Evolutionary conservation across 2,888 invertebrate genomes (phyloP).

Genomic region (Chalcosyrphus nemorum): DNA sequence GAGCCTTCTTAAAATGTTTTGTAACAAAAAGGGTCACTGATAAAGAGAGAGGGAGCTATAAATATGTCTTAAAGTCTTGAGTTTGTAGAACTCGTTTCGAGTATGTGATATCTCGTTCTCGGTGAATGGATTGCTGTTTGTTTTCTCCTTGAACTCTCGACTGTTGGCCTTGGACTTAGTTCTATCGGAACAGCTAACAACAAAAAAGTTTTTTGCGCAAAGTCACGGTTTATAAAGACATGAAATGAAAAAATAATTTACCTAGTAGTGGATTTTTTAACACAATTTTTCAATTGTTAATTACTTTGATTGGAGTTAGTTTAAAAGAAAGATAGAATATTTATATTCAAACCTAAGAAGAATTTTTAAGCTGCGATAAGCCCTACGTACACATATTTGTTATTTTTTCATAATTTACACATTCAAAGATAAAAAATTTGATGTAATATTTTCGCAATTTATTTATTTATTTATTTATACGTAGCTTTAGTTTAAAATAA

Average conservation of each 20-base stretch:
- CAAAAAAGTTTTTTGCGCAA: neutral
- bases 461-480: too few species aligned
- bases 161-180: slow-evolving; percentile 1
- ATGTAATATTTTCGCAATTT: too few species aligned
- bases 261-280: neutral
- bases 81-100: slow-evolving; percentile 3
- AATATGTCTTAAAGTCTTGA: neutral
- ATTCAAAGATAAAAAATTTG: too few species aligned
- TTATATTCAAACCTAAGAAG: too few species aligned
- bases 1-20: slow-evolving; percentile 2
- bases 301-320: too few species aligned
- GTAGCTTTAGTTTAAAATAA: too few species aligned
- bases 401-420: too few species aligned
- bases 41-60: neutral
- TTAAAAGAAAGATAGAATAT: too few species aligned
- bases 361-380: too few species aligned
- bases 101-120: neutral
- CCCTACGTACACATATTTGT: too few species aligned
- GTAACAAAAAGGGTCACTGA: neutral
- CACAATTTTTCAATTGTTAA: too few species aligned
- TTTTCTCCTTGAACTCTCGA: neutral
- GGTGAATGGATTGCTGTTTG: neutral
- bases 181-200: neutral
- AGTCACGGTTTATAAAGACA: neutral
- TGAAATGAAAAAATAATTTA: neutral